Conservation (phyloP, 2,113 vertebrate genomes). For the Toxotes jaculatrix region DNA sequence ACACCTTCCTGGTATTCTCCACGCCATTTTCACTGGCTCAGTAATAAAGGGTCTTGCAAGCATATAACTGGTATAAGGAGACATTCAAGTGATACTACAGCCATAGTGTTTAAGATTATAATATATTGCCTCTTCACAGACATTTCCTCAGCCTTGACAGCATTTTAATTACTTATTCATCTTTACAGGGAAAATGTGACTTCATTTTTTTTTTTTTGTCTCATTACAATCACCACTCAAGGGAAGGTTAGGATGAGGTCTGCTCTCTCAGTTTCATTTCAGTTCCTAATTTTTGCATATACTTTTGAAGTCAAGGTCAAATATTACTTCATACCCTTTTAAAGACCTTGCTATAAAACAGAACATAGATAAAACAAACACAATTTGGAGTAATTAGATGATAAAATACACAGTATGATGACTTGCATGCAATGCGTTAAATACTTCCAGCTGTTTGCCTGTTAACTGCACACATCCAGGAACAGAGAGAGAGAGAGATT, state of each 20-base stretch:
- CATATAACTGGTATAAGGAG: not conserved
- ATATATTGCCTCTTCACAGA: too few relatives aligned
- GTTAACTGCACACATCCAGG: slow-evolving; percentile 43
- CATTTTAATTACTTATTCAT: not conserved
- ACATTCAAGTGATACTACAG: not conserved
- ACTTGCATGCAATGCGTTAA: slow-evolving; percentile 37
- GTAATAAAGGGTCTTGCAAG: not conserved
- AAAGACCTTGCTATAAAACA: slow-evolving; percentile 31
- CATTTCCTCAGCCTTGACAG: not conserved
- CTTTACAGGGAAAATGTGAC: not conserved
- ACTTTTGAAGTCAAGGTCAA: not conserved
- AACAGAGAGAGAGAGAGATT: slow-evolving; percentile 41
- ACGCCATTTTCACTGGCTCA: not conserved
- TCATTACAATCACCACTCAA: not conserved
- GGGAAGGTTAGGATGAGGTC: not conserved
- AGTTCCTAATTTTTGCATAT: not conserved
- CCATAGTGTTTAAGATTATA: not conserved
- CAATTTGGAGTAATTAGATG: slow-evolving; percentile 51
- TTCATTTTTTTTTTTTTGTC: not conserved
- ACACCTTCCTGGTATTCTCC: not conserved
- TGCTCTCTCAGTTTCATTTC: not conserved
- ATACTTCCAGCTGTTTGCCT: slow-evolving; percentile 67
- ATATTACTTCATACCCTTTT: slow-evolving; percentile 20
- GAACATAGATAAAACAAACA: slow-evolving; percentile 33
- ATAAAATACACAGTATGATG: slow-evolving; percentile 64